These are phyloP conservation scores for Thera britannica DNA, from an alignment of 2,888 invertebrate genomes.

Conservation along the genomic window DNA sequence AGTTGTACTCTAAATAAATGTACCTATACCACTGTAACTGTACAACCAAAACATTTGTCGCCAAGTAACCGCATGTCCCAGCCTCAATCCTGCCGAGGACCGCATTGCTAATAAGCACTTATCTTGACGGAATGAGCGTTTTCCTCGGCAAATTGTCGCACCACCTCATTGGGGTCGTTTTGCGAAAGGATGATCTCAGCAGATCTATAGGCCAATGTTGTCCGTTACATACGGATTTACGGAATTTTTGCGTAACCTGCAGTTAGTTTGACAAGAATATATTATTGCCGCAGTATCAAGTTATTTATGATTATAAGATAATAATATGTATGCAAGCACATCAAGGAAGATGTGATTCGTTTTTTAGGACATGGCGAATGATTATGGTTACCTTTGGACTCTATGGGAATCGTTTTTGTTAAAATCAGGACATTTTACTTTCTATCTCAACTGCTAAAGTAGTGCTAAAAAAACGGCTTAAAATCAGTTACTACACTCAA, in stretches of 20 bases:
- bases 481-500: no score
- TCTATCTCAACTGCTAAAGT: no score
- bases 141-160: slow-evolving; percentile 45
- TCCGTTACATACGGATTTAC: slow-evolving; percentile 60
- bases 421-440: no score
- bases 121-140: slow-evolving; percentile 40
- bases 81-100: slow-evolving; percentile 23
- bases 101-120: slow-evolving; percentile 43
- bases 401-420: no score
- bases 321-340: no score
- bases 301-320: no score
- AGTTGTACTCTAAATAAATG: not conserved
- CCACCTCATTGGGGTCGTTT: slow-evolving; percentile 46
- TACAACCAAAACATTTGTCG: slow-evolving; percentile 15
- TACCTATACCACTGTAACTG: not conserved
- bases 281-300: no score
- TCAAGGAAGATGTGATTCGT: no score
- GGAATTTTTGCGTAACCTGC: not conserved
- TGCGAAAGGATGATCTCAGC: slow-evolving; percentile 55
- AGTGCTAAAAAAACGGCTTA: no score
- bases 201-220: slow-evolving; percentile 52
- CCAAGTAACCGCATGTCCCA: slow-evolving; percentile 28
- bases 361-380: no score
- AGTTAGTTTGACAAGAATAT: not conserved
- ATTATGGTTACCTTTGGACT: no score